Percentiles rank a stretch among this genome's conserved stretches.
Conservation (phyloP, 2,113 vertebrate genomes). For the Phylloscopus trochilus region DNA sequence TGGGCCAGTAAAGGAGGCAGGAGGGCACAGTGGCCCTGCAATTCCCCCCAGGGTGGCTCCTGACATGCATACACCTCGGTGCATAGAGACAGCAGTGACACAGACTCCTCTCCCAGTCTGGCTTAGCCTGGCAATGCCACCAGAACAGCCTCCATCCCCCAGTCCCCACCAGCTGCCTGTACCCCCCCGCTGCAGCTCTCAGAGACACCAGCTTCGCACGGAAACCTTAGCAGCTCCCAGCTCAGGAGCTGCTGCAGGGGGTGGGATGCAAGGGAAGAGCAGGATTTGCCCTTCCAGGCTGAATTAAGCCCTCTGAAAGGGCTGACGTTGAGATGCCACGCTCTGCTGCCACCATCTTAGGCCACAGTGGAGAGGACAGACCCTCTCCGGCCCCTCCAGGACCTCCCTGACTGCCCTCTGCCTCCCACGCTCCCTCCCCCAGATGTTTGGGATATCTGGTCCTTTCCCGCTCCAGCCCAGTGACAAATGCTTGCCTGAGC, state of each 20-base stretch:
- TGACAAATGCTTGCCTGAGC: slow-evolving; percentile 43
- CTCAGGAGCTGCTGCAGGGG: background rate
- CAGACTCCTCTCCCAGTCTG: background rate
- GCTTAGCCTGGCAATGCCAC: background rate
- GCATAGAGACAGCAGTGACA: background rate
- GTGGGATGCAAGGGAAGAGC: background rate
- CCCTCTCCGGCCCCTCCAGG: background rate
- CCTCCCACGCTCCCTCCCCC: slow-evolving; percentile 18
- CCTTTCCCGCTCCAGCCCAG: background rate
- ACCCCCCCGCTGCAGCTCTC: rapidly evolving
- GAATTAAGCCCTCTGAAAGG: background rate
- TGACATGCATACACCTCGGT: rapidly evolving
- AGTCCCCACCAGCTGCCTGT: background rate
- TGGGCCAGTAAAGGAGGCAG: background rate
- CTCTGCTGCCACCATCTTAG: background rate
- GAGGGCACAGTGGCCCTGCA: rapidly evolving
- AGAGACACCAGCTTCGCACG: background rate
- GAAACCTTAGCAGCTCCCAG: background rate
- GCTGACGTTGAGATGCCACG: background rate
- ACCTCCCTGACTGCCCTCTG: background rate
- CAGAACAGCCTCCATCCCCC: background rate
- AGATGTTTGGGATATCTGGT: slow-evolving; percentile 62
- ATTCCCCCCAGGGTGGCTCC: background rate
- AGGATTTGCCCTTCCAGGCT: background rate
- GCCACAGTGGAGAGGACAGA: background rate